Base-by-base conservation (phyloP, 2,888 invertebrate genomes). In the Limnephilus lunatus region DNA sequence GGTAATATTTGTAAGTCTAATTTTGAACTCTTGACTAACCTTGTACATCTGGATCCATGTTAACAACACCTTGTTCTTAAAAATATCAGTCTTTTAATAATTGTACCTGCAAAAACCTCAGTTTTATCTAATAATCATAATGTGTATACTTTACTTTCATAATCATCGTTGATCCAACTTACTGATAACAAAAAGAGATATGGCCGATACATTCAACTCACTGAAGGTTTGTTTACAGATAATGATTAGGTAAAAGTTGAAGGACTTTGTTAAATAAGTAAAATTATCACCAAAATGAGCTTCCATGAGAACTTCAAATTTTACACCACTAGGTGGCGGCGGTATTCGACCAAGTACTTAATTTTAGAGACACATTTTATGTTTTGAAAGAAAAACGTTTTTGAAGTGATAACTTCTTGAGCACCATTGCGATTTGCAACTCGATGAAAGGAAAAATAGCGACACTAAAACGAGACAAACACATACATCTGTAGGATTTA, bases 41-140 rank as follows among this genome's bases (percentile, higher is more conserved):
- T 89, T 89, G 88, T 80, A 89, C 88, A 89, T 89, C 32, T 35
- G 80, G 80, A 35, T 89, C n/a, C 88, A 89, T 89, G 80, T 80
- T 89, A 80, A 89, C 11, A 44, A 87, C 85, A 87, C n/a, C n/a
- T 39, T 85, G 30, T 19, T 82, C 15, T 82, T 86, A 14, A 44
- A 86, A 48, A 44, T 30, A 31, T 15, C 48, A 53, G 53, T 15
- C 53, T 48, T 83, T 83, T 32, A 83, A 83, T 35, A 35, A 83
- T 19, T 35, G 35, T 83, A 25, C 35, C 35, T 83, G 35, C 25
- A 32, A 83, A 83, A 32, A 68, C 68, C 9, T 68, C 68, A 9
- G 39, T 86, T 44, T 80, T 89, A 89, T 87, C 88, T 80, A n/a
- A 80, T 32, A 89, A 80, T 35, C 35, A 30, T 81, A 80, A 81